A percentile compares a stretch with the other conserved stretches of the same genome.
Evolutionary conservation across 2,113 vertebrate genomes (phyloP).

Genomic region (Anguilla rostrata): DNA sequence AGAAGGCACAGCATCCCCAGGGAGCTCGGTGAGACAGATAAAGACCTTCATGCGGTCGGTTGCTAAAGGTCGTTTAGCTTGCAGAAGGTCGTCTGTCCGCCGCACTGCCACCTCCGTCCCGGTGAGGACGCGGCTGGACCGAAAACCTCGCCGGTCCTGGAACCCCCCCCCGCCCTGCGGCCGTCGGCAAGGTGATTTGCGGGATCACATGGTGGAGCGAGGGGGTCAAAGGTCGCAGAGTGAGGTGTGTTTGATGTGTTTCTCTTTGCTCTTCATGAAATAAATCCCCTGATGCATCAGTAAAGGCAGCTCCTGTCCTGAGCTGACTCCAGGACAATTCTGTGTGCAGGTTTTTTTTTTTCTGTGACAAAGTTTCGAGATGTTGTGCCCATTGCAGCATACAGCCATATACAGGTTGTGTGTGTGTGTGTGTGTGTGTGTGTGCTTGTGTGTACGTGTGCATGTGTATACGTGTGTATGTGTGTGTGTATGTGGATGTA

Average conservation of each 20-base stretch:
- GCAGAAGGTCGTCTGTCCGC: slow-evolving; percentile 48
- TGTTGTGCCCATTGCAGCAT: too few relatives aligned
- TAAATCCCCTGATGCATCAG: neutral
- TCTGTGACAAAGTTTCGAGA: neutral
- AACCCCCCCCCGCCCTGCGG: neutral
- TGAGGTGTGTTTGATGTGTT: neutral
- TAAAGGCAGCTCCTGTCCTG: neutral
- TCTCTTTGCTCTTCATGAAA: neutral
- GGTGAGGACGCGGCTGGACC: too few relatives aligned
- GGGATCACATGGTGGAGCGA: slow-evolving; percentile 49
- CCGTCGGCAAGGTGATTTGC: slow-evolving; percentile 43
- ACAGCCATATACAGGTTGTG: neutral
- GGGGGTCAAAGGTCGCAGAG: neutral
- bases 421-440: neutral
- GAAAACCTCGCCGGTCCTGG: neutral
- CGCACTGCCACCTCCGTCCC: slow-evolving; percentile 22
- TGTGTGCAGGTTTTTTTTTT: neutral
- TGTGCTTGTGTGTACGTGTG: slow-evolving; percentile 3
- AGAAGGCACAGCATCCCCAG: slow-evolving; percentile 60
- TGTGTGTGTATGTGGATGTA: slow-evolving; percentile 7
- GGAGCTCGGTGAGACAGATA: slow-evolving; percentile 52
- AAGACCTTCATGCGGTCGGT: slow-evolving; percentile 43
- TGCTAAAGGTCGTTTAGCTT: slow-evolving; percentile 63
- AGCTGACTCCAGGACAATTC: neutral
- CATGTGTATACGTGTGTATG: slow-evolving; percentile 30